Conservation (phyloP, 2,113 vertebrate genomes). For the Myiozetetes cayanensis region DNA sequence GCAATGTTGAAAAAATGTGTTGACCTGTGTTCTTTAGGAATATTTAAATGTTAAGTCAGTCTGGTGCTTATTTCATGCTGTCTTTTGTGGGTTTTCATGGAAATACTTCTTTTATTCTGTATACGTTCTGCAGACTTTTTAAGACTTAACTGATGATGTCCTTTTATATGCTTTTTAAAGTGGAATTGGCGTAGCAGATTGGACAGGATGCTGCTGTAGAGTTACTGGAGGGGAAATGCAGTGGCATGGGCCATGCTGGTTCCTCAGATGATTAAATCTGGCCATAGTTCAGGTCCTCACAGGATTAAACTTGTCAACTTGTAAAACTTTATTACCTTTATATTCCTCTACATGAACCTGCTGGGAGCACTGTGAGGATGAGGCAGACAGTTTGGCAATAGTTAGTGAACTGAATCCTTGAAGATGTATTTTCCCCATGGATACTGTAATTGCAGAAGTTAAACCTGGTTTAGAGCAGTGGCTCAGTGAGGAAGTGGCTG, state of each 20-base stretch:
- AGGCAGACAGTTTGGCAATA: background rate
- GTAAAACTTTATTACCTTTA: background rate
- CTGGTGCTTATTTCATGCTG: background rate
- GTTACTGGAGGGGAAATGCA: background rate
- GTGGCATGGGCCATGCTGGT: background rate
- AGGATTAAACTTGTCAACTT: constrained; percentile 1
- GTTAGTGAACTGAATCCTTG: background rate
- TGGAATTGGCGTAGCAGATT: background rate
- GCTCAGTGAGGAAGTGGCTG: background rate
- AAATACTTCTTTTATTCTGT: background rate
- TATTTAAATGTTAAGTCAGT: background rate
- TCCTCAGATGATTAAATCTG: background rate
- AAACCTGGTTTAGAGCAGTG: background rate
- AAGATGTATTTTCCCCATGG: background rate
- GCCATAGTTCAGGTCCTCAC: background rate
- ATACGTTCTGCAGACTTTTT: background rate
- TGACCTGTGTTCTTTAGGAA: background rate
- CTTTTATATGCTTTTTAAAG: background rate
- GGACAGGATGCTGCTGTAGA: background rate
- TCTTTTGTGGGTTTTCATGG: background rate
- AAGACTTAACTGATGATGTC: background rate
- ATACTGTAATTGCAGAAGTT: background rate
- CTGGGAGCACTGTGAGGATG: background rate
- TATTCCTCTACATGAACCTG: background rate
- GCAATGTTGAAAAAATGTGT: background rate